A percentile compares a stretch with the other conserved stretches of the same genome.
phyloP scores from a whole-genome alignment of 2,113 vertebrate species.

The Hypanus sabinus region DNA sequence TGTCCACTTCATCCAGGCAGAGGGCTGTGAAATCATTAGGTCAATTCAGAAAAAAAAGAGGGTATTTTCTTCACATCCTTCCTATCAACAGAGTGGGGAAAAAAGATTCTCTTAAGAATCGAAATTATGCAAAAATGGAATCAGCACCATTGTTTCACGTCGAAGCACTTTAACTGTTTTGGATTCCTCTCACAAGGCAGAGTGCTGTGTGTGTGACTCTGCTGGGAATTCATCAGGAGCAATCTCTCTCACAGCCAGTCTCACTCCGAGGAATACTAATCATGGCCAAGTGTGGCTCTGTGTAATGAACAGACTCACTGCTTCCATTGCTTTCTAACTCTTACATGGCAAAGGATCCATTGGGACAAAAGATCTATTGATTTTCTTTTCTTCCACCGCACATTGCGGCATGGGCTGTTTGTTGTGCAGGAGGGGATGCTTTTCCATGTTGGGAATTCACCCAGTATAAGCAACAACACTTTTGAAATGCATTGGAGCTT shows the following conservation, averaged over 20 bases:
- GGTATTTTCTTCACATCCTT: not conserved
- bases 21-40: not conserved
- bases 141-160: not conserved
- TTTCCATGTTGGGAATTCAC: not conserved
- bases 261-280: slow-evolving; percentile 27
- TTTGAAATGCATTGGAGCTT: not conserved
- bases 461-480: not conserved
- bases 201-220: not conserved
- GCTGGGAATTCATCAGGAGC: slow-evolving; percentile 5
- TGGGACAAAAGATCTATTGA: not conserved
- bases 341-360: not conserved
- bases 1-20: not conserved
- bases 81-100: not conserved
- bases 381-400: not conserved
- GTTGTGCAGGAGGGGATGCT: not conserved
- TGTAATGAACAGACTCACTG: not conserved
- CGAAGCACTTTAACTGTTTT: slow-evolving; percentile 11
- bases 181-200: not conserved
- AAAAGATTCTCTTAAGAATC: not conserved
- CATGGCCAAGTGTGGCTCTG: not conserved
- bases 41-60: not conserved
- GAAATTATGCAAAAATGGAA: not conserved
- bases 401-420: not conserved
- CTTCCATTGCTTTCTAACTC: not conserved
- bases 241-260: slow-evolving; percentile 2